Base-by-base conservation (phyloP, 1,140 invertebrate species). In the Drosophila virilis region DNA sequence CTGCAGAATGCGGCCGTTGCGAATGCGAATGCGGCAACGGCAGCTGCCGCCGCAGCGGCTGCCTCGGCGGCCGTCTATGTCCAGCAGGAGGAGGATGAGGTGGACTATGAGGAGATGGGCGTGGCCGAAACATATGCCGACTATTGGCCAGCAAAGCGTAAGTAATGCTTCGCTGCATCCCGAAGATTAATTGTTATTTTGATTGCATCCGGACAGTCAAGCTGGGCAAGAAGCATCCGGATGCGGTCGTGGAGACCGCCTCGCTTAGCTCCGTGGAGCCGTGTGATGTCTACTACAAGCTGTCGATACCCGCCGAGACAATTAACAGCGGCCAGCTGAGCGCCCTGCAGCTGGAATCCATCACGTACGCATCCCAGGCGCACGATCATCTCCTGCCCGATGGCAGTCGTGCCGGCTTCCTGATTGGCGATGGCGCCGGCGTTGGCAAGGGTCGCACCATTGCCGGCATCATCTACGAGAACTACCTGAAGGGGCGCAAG, bases 361-460 rank as follows among this genome's bases (percentile, higher is more conserved):
- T 99, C 8, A 97, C 96, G 2, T 99, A 99, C 93, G 96, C 98
- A 0, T 97, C 97, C 33, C 99, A 99, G 93, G 97, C 98, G 55
- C 99, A 99, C 92, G 96, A 98, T 85, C 96, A 97, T 83, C 94
- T 97, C 52, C 93, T 99, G 79, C 97, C 97, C 0, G 97, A 98
- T 93, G 97, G 97, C 40, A 95, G 96, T 38, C 93, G 99, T 48
- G 98, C 98, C 42, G 99, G 99, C 35, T 99, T 99, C 94, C 94
- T 99, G 0, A 98, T 99, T 68, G 97, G 96, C 94, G 99, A 99
- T 93, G 99, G 99, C 74, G 99, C 99, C 77, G 99, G 99, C 92
- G 99, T 99, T 22, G 99, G 99, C 45, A 99, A 99, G 93, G 99
- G 99, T 45, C 94, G 99, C 72, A 99, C 99, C 2, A 98, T 99